phyloP scores from a whole-genome alignment of 2,888 invertebrate species.

The Epirrita christyi region DNA sequence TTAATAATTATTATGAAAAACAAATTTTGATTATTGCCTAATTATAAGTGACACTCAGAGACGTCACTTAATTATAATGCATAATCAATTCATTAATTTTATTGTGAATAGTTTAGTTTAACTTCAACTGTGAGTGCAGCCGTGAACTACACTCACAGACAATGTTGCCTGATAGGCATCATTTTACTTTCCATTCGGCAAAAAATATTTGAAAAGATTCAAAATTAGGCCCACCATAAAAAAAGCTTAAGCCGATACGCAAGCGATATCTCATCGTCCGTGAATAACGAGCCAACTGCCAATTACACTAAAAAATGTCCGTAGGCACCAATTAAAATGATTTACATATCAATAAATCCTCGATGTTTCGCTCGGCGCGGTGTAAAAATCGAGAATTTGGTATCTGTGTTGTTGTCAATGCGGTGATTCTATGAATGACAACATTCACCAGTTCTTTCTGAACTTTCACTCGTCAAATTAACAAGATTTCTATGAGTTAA shows the following conservation, averaged over 20 bases:
- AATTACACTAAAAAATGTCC: conserved; percentile 82
- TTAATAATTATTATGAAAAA: neutral
- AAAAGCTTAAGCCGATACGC: conserved; percentile 29
- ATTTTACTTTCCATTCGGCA: neutral
- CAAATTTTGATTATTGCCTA: neutral
- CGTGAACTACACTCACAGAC: too few relatives aligned
- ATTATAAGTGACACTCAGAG: neutral
- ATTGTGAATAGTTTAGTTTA: too few relatives aligned
- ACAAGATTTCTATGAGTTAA: too few relatives aligned
- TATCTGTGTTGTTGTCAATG: conserved; percentile 19
- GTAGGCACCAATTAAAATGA: conserved; percentile 81
- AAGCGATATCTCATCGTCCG: conserved; percentile 41
- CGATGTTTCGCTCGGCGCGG: conserved; percentile 54
- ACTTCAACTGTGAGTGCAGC: too few relatives aligned
- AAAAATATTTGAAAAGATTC: conserved; percentile 4
- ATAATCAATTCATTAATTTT: too few relatives aligned
- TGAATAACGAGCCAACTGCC: conserved; percentile 77
- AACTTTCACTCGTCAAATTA: too few relatives aligned
- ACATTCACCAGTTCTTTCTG: neutral
- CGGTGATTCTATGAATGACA: conserved; percentile 1
- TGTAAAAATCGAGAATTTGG: conserved; percentile 41
- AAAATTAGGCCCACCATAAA: conserved; percentile 18
- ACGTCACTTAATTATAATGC: neutral
- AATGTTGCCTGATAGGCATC: too few relatives aligned
- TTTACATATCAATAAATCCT: conserved; percentile 82